These are phyloP conservation scores for Icerya purchasi DNA, from an alignment of 2,888 invertebrate species.

Conservation along the genomic window DNA sequence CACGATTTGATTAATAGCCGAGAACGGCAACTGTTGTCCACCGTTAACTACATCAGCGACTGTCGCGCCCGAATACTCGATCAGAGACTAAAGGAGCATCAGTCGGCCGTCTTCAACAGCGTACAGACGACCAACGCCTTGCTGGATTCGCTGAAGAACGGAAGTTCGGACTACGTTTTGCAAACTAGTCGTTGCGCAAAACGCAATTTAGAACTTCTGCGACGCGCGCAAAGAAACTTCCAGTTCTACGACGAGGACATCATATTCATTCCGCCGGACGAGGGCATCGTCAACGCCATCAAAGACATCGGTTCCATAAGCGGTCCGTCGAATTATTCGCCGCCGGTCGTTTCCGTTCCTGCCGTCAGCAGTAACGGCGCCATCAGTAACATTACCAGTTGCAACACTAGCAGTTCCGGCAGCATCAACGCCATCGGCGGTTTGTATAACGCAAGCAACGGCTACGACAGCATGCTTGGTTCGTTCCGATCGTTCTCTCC, in stretches of 20 bases:
- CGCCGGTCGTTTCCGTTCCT: background rate
- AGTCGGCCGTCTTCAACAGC: background rate
- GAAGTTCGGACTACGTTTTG: background rate
- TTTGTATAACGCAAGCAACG: background rate
- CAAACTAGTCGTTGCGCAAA: conserved; percentile 1
- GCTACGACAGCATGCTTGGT: background rate
- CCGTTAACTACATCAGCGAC: background rate
- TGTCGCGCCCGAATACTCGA: conserved; percentile 6
- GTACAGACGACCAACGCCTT: background rate
- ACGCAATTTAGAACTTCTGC: conserved; percentile 4
- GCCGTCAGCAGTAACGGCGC: background rate
- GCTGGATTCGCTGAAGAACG: background rate
- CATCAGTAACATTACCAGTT: background rate
- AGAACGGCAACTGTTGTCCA: conserved; percentile 2
- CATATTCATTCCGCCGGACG: conserved; percentile 3
- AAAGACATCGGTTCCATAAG: background rate
- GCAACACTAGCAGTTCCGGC: background rate
- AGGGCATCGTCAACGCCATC: background rate
- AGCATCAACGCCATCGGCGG: background rate
- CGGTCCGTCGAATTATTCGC: background rate
- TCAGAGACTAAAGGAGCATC: conserved; percentile 3
- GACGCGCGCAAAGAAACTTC: background rate
- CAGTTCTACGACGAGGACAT: conserved; percentile 5
- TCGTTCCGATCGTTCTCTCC: background rate
- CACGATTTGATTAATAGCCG: conserved; percentile 1